Percentiles rank a stretch among this genome's conserved stretches.
Conservation (phyloP, 2,888 invertebrate genomes). For the Volucella inanis region DNA sequence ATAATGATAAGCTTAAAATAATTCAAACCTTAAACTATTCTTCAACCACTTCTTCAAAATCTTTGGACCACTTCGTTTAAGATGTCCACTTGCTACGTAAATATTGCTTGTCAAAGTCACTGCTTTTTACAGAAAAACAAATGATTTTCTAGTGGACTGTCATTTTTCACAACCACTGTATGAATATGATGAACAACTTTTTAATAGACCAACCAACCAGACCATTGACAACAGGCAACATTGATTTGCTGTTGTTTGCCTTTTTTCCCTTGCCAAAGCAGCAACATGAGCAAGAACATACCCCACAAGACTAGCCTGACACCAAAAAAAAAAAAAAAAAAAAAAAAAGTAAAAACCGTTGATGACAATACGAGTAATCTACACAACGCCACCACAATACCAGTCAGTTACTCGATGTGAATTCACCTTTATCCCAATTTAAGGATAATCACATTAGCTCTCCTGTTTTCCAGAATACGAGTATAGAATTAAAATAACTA, state of each 20-base stretch:
- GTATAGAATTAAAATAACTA: constrained; percentile 16
- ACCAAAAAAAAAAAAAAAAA: neutral
- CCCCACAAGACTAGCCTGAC: neutral
- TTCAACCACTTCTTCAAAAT: too few relatives aligned
- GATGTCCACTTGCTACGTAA: too few relatives aligned
- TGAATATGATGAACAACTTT: neutral
- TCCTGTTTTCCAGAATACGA: neutral
- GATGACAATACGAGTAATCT: constrained; percentile 4
- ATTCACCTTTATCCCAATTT: constrained; percentile 44
- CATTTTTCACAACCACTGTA: constrained; percentile 16
- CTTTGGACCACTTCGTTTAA: too few relatives aligned
- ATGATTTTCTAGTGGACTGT: too few relatives aligned
- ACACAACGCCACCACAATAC: neutral
- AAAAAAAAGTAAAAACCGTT: neutral
- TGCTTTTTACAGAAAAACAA: too few relatives aligned
- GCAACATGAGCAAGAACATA: constrained; percentile 20
- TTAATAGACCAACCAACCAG: constrained; percentile 5
- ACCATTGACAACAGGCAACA: constrained; percentile 21
- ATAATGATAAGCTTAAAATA: too few relatives aligned
- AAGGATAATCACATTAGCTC: constrained; percentile 52
- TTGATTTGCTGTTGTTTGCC: constrained; percentile 5
- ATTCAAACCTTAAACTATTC: too few relatives aligned
- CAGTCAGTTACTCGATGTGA: constrained; percentile 19
- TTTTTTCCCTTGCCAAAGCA: neutral
- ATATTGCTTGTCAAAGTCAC: too few relatives aligned